Evolutionary conservation across 2,888 invertebrate genomes (phyloP).

Genomic region (Himalopsyche tibetana): DNA sequence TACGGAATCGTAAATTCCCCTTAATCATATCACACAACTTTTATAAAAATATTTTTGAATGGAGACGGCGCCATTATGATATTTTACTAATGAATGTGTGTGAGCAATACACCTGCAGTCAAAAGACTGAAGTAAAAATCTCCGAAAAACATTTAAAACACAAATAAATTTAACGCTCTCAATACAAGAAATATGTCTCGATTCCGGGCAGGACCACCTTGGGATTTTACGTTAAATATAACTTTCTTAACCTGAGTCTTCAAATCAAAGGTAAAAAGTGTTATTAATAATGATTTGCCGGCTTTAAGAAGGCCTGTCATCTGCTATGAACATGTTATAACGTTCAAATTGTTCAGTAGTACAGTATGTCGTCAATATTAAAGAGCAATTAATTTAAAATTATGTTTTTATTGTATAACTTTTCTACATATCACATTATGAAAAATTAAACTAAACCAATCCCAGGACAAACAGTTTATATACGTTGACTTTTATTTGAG

Average conservation of each 20-base stretch:
- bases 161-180: conserved; percentile 36
- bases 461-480: too few species aligned
- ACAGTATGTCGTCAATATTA: too few species aligned
- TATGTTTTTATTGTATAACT: too few species aligned
- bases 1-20: too few species aligned
- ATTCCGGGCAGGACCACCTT: conserved; percentile 29
- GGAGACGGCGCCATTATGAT: not conserved
- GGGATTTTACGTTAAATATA: conserved; percentile 30
- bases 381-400: too few species aligned
- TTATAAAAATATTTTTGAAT: not conserved
- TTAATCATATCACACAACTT: not conserved
- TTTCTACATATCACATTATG: too few species aligned
- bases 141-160: conserved; percentile 33
- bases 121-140: conserved; percentile 38
- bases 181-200: conserved; percentile 35
- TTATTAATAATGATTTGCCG: not conserved
- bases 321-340: not conserved
- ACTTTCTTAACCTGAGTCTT: conserved; percentile 1
- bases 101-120: conserved; percentile 37
- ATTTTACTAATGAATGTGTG: not conserved
- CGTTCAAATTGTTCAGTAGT: too few species aligned
- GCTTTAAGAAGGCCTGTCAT: not conserved
- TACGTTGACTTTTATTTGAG: too few species aligned
- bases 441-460: too few species aligned
- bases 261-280: not conserved